Evolutionary conservation across 1,140 invertebrate genomes (phyloP).

Genomic region (Panulirus ornatus): DNA sequence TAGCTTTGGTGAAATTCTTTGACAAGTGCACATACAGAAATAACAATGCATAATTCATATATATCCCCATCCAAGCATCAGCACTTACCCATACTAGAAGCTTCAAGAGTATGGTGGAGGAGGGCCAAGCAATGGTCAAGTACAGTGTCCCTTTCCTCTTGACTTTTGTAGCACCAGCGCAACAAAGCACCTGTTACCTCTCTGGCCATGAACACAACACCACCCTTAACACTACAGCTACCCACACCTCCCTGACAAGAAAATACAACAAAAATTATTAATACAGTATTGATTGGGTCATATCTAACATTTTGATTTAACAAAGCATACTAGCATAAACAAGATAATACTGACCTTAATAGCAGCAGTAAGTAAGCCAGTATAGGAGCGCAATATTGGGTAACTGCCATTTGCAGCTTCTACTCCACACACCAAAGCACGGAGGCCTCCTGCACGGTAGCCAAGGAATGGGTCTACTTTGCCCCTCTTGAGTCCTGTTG

Average conservation of each 20-base stretch:
- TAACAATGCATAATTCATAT: too few relatives aligned
- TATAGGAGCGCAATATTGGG: conserved; percentile 59
- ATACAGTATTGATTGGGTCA: too few relatives aligned
- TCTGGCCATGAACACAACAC: conserved; percentile 68
- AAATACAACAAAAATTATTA: not conserved
- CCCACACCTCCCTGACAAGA: conserved; percentile 22
- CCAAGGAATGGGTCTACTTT: conserved; percentile 49
- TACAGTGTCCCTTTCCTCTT: conserved; percentile 57
- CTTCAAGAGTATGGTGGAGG: conserved; percentile 68
- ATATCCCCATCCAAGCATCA: too few relatives aligned
- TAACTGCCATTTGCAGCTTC: conserved; percentile 54
- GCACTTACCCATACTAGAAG: conserved; percentile 41
- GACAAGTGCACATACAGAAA: too few relatives aligned
- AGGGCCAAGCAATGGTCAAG: conserved; percentile 58
- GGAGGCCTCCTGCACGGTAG: conserved; percentile 63
- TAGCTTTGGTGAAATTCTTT: too few relatives aligned
- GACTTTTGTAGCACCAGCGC: conserved; percentile 60
- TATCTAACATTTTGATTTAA: too few relatives aligned
- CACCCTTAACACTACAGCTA: conserved; percentile 60
- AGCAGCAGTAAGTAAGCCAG: conserved; percentile 44
- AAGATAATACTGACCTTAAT: conserved; percentile 65
- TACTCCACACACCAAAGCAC: conserved; percentile 65
- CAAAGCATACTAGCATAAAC: too few relatives aligned
- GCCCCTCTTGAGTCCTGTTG: conserved; percentile 32
- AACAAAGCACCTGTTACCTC: conserved; percentile 69